Base-by-base conservation (phyloP, 2,113 vertebrate species). In the Crypturellus undulatus region DNA sequence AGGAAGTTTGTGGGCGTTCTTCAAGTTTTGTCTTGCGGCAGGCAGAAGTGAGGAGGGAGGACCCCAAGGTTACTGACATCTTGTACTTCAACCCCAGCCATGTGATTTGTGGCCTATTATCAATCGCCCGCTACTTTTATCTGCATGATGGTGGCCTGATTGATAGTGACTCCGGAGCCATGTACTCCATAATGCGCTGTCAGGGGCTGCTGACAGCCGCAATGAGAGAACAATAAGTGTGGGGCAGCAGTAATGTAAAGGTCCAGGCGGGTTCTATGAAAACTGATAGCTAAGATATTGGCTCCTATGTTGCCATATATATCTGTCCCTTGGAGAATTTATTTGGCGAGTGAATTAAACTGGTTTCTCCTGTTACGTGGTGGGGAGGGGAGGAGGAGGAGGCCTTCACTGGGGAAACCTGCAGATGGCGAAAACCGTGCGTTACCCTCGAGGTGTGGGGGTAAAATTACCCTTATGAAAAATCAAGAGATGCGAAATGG, bases 221-320 rank as follows among this genome's bases (percentile, higher is more conserved):
- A 98, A 98, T 98, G 97, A 98, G 97, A 97, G 97, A 98, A 97
- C 98, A 98, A 98, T 98, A 98, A 98, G 96, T 96, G 97, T 95
- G 93, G 98, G 98, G 97, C 98, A 98, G 97, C 96, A 45, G 93
- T 98, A 98, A 98, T 98, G 97, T 96, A 97, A 98, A 98, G 98
- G 98, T 98, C 97, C 98, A 96, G 96, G 94, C 43, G 77, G 94
- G 87, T 96, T 98, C 98, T 98, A 98, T 98, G 98, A 98, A 98
- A 98, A 98, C 97, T 98, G 98, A 99, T 98, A 98, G 98, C 97
- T 98, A 65, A 90, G 98, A 98, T 98, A 98, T 98, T 98, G 97
- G 96, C 96, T 98, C 90, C 96, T 98, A 38, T 98, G 98, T 98
- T 98, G 92, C 98, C 94, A 94, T 92, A 86, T 96, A 95, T 68